Evolutionary conservation across 2,113 vertebrate species (phyloP), one percentile per base, ranked within the genome.

Genomic region (Misgurnus anguillicaudatus): DNA sequence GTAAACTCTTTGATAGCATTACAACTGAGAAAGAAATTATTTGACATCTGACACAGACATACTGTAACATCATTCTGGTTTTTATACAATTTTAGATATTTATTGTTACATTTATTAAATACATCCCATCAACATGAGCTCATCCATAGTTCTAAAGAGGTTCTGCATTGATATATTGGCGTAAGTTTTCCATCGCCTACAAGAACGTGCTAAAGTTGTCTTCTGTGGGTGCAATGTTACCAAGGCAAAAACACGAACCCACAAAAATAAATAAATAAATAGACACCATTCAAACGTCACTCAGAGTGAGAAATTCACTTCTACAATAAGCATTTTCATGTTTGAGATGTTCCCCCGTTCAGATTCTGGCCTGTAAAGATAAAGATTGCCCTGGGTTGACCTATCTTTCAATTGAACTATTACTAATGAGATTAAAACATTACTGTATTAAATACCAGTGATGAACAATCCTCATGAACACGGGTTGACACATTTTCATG

Each of bases 191-290:
- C 45, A 16, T 31, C 13, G 8, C 21, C 9, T 6, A 51, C 45
- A 24, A 16, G 21, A 31, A 19, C 9, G 39, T 13, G 51, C 9
- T 55, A 14, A 36, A 38, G 24, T 4, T 39, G 66, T 36, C 19
- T 31, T 47, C 24, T 16, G 42, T 24, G 65, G 42, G 19, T 31
- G 24, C 47, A 36, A 31, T 55, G 38, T 57, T 5, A 57, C 17
- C 53, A 57, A 57, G 53, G 53, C 53, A 55, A 65, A 17, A 45
- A 67, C 41, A 68, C 10, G 70, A 39, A 42, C 45, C 70, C 38
- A 41, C 21, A 6, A 62, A 60, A 62, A 78, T 81, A 79, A 77
- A 86, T 80, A 84, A 77, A 86, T 82, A 84, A 84, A 86, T 82
- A 81, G 53, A 77, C 24, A 31, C 24, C 24, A 31, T 31, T 31